Evolutionary conservation across 2,888 invertebrate species (phyloP).

Genomic region (Shargacucullia verbasci): DNA sequence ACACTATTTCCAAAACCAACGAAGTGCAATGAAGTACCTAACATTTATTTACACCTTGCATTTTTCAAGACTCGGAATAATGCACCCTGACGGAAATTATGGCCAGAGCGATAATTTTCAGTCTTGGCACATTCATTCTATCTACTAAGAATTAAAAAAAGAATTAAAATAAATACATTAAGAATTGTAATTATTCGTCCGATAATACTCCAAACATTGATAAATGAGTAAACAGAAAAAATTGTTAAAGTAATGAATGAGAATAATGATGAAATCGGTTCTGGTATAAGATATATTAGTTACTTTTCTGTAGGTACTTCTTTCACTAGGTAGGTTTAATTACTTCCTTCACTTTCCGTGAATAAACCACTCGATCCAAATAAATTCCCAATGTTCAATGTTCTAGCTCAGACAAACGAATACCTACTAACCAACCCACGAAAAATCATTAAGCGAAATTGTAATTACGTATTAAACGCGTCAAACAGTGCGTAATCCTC

Average conservation of each 20-base stretch:
- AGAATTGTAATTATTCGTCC: too few species aligned
- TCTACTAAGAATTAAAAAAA: too few species aligned
- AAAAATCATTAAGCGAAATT: conserved; percentile 59
- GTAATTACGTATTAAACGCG: conserved; percentile 58
- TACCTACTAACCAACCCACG: conserved; percentile 33
- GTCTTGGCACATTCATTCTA: conserved; percentile 11
- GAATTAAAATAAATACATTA: too few species aligned
- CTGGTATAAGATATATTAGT: background rate
- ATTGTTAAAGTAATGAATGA: too few species aligned
- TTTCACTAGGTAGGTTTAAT: too few species aligned
- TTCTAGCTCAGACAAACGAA: conserved; percentile 32
- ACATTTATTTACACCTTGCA: conserved; percentile 7
- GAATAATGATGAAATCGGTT: too few species aligned
- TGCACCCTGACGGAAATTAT: conserved; percentile 35
- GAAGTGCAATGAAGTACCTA: conserved; percentile 35
- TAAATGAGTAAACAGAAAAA: too few species aligned
- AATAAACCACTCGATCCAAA: conserved; percentile 35
- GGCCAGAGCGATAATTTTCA: conserved; percentile 40
- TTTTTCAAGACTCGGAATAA: conserved; percentile 44
- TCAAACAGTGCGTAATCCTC: conserved; percentile 58
- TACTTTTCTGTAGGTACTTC: too few species aligned
- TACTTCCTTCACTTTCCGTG: conserved; percentile 15
- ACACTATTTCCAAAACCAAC: background rate
- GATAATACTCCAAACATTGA: too few species aligned
- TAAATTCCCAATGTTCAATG: conserved; percentile 25